Evolutionary conservation across 37 sponge, comb jelly and placozoan genomes (phyloP), one percentile per base, ranked within the genome.

Genomic region (Mnemiopsis leidyi): DNA sequence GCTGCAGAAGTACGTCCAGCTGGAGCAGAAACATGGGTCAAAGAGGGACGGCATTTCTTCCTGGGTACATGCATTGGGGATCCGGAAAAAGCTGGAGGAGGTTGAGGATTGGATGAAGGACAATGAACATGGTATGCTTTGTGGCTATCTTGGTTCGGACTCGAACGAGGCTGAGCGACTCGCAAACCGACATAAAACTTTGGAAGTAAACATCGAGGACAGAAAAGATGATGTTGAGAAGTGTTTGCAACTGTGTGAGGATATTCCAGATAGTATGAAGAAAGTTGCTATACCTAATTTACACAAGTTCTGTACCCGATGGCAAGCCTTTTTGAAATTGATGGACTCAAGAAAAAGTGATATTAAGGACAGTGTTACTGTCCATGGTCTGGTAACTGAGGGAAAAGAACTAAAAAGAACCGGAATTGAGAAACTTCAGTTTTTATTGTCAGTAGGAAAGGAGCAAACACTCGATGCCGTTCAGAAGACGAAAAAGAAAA

Each of bases 131-230:
- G n/a, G 30, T 5, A n/a, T 71, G 25, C 75, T 71, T n/a, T 71
- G 75, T 71, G 75, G 75, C 30, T 71, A 71, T 71, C n/a, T 71
- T 5, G 75, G 75, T 3, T n/a, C 25, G n/a, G 75, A 71, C 75
- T 71, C 75, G n/a, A 71, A 71, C 75, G 75, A 71, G n/a, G 75
- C 75, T 71, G 75, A 29, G n/a, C 25, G 25, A 5, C 75, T 71
- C 30, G 5, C n/a, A 5, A 71, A 71, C n/a, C 5, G 75, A 28
- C 75, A 71, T 18, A 28, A 71, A 5, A n/a, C 30, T n/a, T 29
- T 71, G 30, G 25, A 29, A 25, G 25, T 7, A 71, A 18, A 71
- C 20, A 13, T 71, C 3, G 30, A 71, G 20, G 75, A 7, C 3
- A 13, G 20, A 71, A 28, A 71, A 28, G 30, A 71, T 7, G 30